phyloP scores from a whole-genome alignment of 92 coral and sea anemone species.

The Galaxea fascicularis region DNA sequence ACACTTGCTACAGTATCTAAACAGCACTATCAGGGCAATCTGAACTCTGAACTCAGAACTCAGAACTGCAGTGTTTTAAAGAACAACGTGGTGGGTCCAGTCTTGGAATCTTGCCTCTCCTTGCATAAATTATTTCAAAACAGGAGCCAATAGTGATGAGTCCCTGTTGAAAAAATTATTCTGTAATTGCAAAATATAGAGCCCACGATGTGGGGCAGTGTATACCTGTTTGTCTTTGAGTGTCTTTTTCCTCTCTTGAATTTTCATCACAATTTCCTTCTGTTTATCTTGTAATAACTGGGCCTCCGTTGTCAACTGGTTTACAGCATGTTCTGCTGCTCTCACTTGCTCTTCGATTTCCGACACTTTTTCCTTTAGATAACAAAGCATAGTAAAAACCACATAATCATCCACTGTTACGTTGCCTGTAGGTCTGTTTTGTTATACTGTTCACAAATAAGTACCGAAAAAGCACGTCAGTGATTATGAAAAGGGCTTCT shows the following conservation, averaged over 20 bases:
- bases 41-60: too few relatives aligned
- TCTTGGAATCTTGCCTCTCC: neutral
- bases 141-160: too few relatives aligned
- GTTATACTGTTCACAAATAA: neutral
- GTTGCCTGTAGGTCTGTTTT: neutral
- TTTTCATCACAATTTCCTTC: neutral
- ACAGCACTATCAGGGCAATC: too few relatives aligned
- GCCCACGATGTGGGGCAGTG: neutral
- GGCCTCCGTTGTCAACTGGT: neutral
- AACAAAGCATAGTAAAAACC: neutral
- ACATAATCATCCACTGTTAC: neutral
- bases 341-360: constrained; percentile 15
- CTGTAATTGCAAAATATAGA: neutral
- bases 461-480: neutral
- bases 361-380: neutral
- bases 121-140: neutral
- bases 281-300: neutral
- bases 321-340: constrained; percentile 6
- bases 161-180: neutral
- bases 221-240: constrained; percentile 36
- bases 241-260: constrained; percentile 9
- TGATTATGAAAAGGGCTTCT: neutral
- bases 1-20: too few relatives aligned
- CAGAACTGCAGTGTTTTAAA: too few relatives aligned
- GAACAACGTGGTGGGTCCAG: too few relatives aligned